Evolutionary conservation across 2,888 invertebrate genomes (phyloP).

Genomic region (Malacosoma neustria): DNA sequence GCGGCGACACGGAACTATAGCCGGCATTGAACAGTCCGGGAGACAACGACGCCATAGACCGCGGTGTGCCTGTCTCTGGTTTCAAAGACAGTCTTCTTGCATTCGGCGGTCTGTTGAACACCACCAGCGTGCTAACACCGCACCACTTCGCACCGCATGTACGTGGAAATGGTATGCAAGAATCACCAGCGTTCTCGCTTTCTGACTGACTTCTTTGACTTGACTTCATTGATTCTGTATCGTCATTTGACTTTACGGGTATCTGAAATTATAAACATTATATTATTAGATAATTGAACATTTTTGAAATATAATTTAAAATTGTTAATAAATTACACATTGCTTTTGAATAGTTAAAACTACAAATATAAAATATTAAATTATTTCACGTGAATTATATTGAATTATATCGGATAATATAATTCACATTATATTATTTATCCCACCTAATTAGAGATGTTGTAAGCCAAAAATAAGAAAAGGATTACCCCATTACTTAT

Average conservation of each 20-base stretch:
- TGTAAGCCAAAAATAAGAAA: no score
- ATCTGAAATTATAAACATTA: conserved; percentile 45
- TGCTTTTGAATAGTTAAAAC: no score
- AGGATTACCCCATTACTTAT: no score
- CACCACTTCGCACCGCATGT: conserved; percentile 96
- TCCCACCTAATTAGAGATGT: no score
- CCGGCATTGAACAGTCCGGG: conserved; percentile 50
- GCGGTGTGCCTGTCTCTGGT: conserved; percentile 85
- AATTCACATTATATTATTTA: no score
- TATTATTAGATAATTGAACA: no score
- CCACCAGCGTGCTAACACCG: conserved; percentile 88
- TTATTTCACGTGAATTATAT: no score
- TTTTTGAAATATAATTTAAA: no score
- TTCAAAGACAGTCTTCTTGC: conserved; percentile 79
- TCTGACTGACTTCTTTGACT: conserved; percentile 66
- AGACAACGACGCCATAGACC: conserved; percentile 64
- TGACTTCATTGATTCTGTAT: conserved; percentile 62
- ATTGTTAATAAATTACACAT: no score
- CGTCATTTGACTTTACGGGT: conserved; percentile 72
- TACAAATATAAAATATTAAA: no score
- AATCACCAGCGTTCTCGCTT: conserved; percentile 76
- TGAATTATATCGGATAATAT: no score
- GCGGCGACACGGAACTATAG: conserved; percentile 58
- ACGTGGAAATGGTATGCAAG: conserved; percentile 94
- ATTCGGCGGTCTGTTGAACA: conserved; percentile 86